A percentile compares a stretch with the other conserved stretches of the same genome.
Conservation (phyloP, 2,888 invertebrate genomes). For the Gari tellinella region DNA sequence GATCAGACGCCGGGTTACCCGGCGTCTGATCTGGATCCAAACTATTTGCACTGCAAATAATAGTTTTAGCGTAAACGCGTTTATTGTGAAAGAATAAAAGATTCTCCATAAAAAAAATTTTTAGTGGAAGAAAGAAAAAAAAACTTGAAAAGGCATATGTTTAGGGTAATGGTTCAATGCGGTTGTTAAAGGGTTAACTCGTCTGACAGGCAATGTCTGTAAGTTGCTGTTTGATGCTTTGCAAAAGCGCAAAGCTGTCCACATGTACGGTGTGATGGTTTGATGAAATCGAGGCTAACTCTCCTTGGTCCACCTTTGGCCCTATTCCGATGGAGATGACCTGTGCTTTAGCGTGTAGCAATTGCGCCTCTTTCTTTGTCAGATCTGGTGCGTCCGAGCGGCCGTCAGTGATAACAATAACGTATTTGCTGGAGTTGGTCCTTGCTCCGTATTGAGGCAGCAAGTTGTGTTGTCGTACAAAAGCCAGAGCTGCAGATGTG, state of each 20-base stretch:
- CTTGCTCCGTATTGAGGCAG: conserved; percentile 48
- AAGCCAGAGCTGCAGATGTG: conserved; percentile 58
- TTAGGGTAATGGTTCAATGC: too few relatives aligned
- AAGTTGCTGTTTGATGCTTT: conserved; percentile 49
- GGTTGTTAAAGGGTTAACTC: background rate
- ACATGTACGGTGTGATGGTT: conserved; percentile 47
- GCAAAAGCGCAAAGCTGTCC: conserved; percentile 54
- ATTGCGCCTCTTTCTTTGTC: conserved; percentile 49
- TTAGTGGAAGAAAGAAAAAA: too few relatives aligned
- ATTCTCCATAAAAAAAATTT: too few relatives aligned
- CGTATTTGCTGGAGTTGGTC: conserved; percentile 60
- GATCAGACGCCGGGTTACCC: too few relatives aligned
- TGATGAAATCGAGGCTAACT: conserved; percentile 53
- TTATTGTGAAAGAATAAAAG: too few relatives aligned
- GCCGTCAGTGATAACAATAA: conserved; percentile 70
- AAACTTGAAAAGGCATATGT: too few relatives aligned
- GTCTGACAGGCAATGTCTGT: conserved; percentile 56
- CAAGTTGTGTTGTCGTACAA: conserved; percentile 53
- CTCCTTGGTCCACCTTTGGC: conserved; percentile 45
- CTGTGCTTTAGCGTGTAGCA: conserved; percentile 39
- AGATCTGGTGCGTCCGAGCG: conserved; percentile 51
- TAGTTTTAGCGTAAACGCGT: too few relatives aligned
- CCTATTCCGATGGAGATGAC: conserved; percentile 64
- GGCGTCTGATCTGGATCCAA: too few relatives aligned
- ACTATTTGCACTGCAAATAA: too few relatives aligned